Evolutionary conservation across 1,140 invertebrate species (phyloP), one percentile per base, ranked within the genome.

Genomic region (Venustaconcha ellipsiformis): DNA sequence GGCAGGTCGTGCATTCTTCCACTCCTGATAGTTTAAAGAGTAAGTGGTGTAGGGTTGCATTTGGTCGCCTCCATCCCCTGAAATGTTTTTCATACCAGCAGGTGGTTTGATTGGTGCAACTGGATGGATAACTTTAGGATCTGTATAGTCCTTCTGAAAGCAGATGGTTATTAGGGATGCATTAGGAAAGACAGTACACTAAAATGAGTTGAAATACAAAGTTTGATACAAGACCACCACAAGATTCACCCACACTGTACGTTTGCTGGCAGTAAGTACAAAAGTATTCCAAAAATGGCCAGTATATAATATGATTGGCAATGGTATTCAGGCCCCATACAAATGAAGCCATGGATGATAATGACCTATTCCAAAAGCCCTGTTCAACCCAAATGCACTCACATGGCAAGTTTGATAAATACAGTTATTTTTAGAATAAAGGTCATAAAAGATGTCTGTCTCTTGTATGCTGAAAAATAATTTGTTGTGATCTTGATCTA

Each of bases 21-120:
- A 76, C 2, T 56, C n/a, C 68, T 65, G 20, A 14, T 66, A 76
- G 55, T 76, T 69, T n/a, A 71, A 13, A 26, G 59, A 71, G 56
- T 76, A 76, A 55, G 68, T 76, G 56, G 68, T 58, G 26, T 23
- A 4, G 18, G n/a, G 15, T 23, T 37, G 26, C 12, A 69, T 69
- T 18, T 55, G 17, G 14, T 4, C 20, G 26, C 12, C 69, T 26
- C 58, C 62, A 11, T 57, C 37, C 12, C 18, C 65, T 26, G n/a
- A 18, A 18, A 48, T 62, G 56, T 76, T 76, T 23, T 67, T 70
- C 14, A 18, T 57, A 30, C 48, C 15, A 4, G 57, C 14, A 0
- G 26, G 17, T 8, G 74, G 74, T 13, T 26, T 62, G 11, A 66
- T 66, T n/a, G 60, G 68, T 12, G 57, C 12, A n/a, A 56, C 68